Percentiles rank a stretch among this genome's conserved stretches.
These are phyloP conservation scores for Bradypus variegatus DNA, from an alignment of 2,797 vertebrate species.

Conservation along the genomic window DNA sequence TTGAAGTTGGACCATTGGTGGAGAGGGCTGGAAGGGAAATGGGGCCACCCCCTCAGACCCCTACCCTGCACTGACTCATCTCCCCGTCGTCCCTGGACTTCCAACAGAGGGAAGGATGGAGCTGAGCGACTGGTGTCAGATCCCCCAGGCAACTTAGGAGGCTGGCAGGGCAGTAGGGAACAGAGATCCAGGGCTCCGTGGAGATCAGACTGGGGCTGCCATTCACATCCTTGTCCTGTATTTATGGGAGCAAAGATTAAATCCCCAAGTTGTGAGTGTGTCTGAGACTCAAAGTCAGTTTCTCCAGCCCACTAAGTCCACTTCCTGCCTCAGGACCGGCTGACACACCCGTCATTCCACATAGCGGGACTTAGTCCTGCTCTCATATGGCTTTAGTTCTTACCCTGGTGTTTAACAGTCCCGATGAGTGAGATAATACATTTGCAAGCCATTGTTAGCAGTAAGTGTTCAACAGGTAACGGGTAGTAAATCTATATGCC, in stretches of 20 bases:
- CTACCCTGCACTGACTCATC: background rate
- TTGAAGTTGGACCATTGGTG: conserved; percentile 20
- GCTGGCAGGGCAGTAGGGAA: background rate
- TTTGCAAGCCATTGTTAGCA: background rate
- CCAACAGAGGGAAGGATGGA: background rate
- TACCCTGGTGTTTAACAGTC: background rate
- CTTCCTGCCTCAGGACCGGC: background rate
- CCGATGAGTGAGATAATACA: background rate
- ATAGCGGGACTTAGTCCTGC: fast-evolving
- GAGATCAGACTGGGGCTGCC: background rate
- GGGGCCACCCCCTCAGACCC: background rate
- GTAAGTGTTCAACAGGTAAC: too few relatives aligned
- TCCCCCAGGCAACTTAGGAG: background rate
- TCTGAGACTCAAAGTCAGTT: background rate
- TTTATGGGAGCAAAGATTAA: conserved; percentile 46
- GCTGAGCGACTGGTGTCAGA: background rate
- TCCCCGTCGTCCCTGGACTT: fast-evolving
- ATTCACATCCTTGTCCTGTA: background rate
- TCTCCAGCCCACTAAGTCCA: background rate
- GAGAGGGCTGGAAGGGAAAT: background rate
- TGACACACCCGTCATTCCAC: fast-evolving
- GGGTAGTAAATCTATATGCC: fast-evolving
- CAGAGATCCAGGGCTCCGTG: background rate
- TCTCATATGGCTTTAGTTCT: background rate
- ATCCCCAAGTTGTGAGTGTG: background rate